These are phyloP conservation scores for Danio tinwini DNA, from an alignment of 2,797 vertebrate genomes.

Conservation along the genomic window DNA sequence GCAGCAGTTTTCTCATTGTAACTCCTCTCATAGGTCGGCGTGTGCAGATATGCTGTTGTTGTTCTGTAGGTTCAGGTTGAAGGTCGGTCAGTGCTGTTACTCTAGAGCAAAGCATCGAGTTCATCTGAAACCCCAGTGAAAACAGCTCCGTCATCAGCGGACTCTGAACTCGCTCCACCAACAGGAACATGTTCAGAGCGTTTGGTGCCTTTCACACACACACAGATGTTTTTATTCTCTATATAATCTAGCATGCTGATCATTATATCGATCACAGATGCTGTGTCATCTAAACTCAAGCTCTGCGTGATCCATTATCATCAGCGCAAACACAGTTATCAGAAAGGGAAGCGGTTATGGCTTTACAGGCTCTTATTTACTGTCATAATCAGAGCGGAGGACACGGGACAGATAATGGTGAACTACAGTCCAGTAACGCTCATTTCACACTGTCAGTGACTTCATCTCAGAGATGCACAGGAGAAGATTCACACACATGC, in stretches of 20 bases:
- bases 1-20: too few species aligned
- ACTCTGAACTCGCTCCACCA: neutral
- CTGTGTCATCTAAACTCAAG: neutral
- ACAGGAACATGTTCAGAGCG: neutral
- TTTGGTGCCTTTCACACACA: neutral
- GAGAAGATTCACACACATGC: neutral
- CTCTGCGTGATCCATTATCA: neutral
- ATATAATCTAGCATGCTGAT: neutral
- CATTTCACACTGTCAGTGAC: too few species aligned
- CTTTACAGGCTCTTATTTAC: conserved; percentile 4
- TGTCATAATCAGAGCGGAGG: neutral
- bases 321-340: conserved; percentile 53
- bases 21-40: too few species aligned
- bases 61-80: too few species aligned
- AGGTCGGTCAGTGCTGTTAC: too few species aligned
- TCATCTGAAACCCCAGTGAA: too few species aligned
- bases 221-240: neutral
- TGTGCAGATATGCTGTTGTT: too few species aligned
- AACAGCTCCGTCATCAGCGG: neutral
- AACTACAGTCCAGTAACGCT: neutral
- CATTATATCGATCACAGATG: neutral
- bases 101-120: too few species aligned
- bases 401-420: neutral
- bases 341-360: conserved; percentile 58
- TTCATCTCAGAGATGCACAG: neutral